Evolutionary conservation across 2,888 invertebrate genomes (phyloP), one percentile per base, ranked within the genome.

Genomic region (Apodemia mormo): DNA sequence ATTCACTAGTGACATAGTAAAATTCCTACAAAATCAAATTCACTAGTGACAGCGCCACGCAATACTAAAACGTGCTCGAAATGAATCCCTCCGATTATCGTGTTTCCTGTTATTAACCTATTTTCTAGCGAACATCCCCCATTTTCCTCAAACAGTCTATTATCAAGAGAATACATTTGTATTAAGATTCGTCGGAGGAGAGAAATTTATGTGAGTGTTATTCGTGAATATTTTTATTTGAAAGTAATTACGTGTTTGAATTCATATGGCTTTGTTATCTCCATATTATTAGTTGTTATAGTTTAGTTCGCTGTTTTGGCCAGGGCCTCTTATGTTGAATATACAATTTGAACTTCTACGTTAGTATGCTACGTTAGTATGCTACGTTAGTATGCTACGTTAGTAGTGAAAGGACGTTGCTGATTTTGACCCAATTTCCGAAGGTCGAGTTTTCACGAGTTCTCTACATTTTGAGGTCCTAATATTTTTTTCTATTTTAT

Each of bases 91-190:
- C 30, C 33, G 58, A 61, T 61, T 61, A 61, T 61, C 30, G 58
- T 33, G 30, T 61, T 33, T 14, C 58, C 43, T 40, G 68, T 68
- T 68, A 61, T 65, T 67, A 67, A 65, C 68, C 68, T 33, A 52
- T 64, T 37, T 65, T 61, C 49, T 49, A 12, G 61, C 22, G 67
- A 67, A 68, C 33, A 33, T 61, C 58, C 58, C 33, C 58, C 5
- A 61, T 61, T 61, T 61, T 61, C 58, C 58, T 61, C 58, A 61
- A 61, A 61, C 30, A 61, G 30, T 33, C 58, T 61, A 61, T 61
- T 33, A 61, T 61, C 58, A 30, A 61, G 30, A 30, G 58, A 61
- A 61, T 61, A 58, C 58, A 61, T 61, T 61, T 61, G 58, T 61
- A 61, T 61, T 61, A 61, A 61, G 58, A 61, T 61, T 61, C n/a